Percentiles rank a stretch among this genome's conserved stretches.
These are phyloP conservation scores for Mesorhabditis spiculigera DNA, from an alignment of 2,888 invertebrate genomes.

Conservation along the genomic window DNA sequence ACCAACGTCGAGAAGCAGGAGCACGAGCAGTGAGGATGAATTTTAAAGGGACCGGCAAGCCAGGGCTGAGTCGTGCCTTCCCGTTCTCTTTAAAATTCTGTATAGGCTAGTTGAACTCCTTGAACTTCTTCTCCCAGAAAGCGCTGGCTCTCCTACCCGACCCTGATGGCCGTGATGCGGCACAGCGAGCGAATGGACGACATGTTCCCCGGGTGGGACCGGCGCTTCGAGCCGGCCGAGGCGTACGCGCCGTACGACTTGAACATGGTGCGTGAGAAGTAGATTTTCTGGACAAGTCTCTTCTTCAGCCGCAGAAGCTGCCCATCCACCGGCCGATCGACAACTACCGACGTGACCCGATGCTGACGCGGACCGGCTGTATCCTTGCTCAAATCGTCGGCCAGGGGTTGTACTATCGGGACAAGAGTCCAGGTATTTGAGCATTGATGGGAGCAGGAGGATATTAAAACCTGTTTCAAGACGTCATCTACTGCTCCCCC, in stretches of 20 bases:
- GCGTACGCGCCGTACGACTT: conserved; percentile 25
- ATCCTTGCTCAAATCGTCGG: conserved; percentile 41
- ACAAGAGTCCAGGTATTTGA: conserved; percentile 25
- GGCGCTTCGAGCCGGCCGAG: conserved; percentile 18
- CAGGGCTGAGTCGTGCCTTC: too few relatives aligned
- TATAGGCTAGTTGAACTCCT: neutral
- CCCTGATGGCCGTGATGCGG: conserved; percentile 33
- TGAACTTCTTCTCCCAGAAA: conserved; percentile 1
- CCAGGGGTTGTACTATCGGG: conserved; percentile 25
- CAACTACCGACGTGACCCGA: conserved; percentile 35
- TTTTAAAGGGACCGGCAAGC: too few relatives aligned
- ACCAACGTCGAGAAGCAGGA: conserved; percentile 17
- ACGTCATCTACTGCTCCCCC: conserved; percentile 46
- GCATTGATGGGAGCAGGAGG: neutral
- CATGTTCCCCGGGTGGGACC: conserved; percentile 29
- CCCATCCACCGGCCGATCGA: conserved; percentile 32
- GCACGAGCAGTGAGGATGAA: too few relatives aligned
- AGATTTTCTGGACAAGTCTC: neutral
- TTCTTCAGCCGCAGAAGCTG: conserved; percentile 21
- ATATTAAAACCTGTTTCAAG: conserved; percentile 13
- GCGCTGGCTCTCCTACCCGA: conserved; percentile 11
- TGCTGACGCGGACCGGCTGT: conserved; percentile 36
- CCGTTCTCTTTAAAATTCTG: too few relatives aligned
- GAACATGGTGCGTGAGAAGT: conserved; percentile 21
- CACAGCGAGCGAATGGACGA: conserved; percentile 39